Evolutionary conservation across 2,888 invertebrate genomes (phyloP), one percentile per base, ranked within the genome.

Genomic region (Melieria picta): DNA sequence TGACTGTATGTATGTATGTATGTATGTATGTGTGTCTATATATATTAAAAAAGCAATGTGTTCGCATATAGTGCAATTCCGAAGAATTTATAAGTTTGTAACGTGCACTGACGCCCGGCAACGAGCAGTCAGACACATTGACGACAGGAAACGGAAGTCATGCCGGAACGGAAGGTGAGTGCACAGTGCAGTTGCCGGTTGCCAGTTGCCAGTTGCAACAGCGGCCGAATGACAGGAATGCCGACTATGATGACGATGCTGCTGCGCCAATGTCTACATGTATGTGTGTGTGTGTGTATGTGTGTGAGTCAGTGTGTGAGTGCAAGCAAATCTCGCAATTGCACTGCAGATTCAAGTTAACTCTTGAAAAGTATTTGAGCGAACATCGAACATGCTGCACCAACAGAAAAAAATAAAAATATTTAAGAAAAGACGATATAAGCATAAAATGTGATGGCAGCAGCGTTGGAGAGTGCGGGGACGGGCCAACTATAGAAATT

Each of bases 141-240:
- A 63, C 47, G 55, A 56, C 69, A 62, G 56, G 42, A 69, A 69
- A 69, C 62, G 69, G 62, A 69, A 69, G 62, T 56, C 48, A 69
- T 69, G 69, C 56, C 62, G 47, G 13, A 63, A 55, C 62, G 69
- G 69, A 69, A 69, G 69, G 69, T 69, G 69, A 69, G 45, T 61
- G 61, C 30, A 30, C 30, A 30, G 30, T 30, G 30, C 30, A 30
- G 30, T 30, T 30, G 30, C 67, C 67, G 61, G 67, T 61, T 67
- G 60, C 61, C 67, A 30, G 30, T 30, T 30, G 30, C 2, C 2
- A 30, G 30, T 30, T 30, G 30, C 30, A 30, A 30, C 30, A 30
- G 30, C 30, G 30, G 30, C 1, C 30, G 30, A 30, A 30, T 30
- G 30, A 30, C 30, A 30, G 30, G 30, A 30, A 13, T 30, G 55